Percentiles rank a stretch among this genome's conserved stretches.
Conservation (phyloP, 2,113 vertebrate species). For the Actenoides hombroni region DNA sequence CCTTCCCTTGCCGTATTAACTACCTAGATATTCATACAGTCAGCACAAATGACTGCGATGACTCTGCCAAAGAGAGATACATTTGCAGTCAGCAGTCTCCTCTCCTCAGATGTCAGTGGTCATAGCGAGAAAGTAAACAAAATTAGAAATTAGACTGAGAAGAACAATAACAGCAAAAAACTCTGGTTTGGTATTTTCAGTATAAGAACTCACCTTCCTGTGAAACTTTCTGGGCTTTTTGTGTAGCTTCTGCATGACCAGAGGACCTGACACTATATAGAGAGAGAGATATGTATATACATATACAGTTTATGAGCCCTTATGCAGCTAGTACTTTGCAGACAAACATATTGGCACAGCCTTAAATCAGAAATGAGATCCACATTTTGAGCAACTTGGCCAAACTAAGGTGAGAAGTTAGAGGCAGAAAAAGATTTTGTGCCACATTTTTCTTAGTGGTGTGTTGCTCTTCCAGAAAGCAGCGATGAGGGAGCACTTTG, state of each 20-base stretch:
- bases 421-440: not conserved
- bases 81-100: slow-evolving; percentile 30
- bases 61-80: not conserved
- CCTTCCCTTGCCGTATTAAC: not conserved
- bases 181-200: not conserved
- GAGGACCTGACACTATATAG: not conserved
- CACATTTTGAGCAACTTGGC: not conserved
- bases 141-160: not conserved
- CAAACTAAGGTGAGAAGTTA: not conserved
- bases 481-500: not conserved
- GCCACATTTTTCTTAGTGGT: not conserved
- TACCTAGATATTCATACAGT: not conserved
- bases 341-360: not conserved
- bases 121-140: slow-evolving; percentile 5
- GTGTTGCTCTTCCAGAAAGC: not conserved
- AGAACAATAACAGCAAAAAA: not conserved
- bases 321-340: not conserved
- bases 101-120: not conserved
- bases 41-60: slow-evolving; percentile 15
- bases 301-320: not conserved
- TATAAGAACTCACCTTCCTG: not conserved
- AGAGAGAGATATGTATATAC: not conserved
- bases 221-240: not conserved
- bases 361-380: not conserved
- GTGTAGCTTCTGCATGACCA: not conserved